Conservation (phyloP, 1,140 invertebrate genomes). For the Drosophila azteca region DNA sequence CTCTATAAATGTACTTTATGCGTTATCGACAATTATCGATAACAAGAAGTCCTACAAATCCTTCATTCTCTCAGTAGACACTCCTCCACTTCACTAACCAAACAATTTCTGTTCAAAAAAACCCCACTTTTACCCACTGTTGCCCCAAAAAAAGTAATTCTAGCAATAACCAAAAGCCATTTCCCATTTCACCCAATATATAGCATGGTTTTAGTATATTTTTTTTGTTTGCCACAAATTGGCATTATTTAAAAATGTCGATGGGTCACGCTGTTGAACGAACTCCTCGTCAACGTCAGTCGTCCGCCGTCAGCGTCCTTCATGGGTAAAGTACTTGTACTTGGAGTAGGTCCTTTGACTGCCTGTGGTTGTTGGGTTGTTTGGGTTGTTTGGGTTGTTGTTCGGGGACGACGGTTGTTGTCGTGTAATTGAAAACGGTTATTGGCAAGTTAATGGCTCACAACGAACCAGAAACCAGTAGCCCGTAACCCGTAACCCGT, state of each 20-base stretch:
- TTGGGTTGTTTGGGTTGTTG: conserved; percentile 15
- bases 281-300: conserved; percentile 39
- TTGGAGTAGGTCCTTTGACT: conserved; percentile 7
- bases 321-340: conserved; percentile 13
- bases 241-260: conserved; percentile 78
- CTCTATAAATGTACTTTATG: too few species aligned
- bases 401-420: background rate
- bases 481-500: background rate
- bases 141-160: conserved; percentile 19
- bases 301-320: conserved; percentile 32
- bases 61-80: too few species aligned
- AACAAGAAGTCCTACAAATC: too few species aligned
- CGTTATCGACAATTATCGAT: too few species aligned
- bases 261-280: conserved; percentile 64
- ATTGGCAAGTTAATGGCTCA: conserved; percentile 78
- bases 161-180: conserved; percentile 38
- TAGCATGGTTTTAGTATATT: conserved; percentile 17
- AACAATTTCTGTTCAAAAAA: too few species aligned
- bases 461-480: conserved; percentile 32
- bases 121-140: conserved; percentile 18
- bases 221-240: conserved; percentile 60
- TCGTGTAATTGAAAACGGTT: conserved; percentile 78
- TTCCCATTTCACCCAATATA: conserved; percentile 9
- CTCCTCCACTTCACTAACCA: too few species aligned
- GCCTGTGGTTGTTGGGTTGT: background rate